These are phyloP conservation scores for Ophiodon elongatus DNA, from an alignment of 2,113 vertebrate species.

Conservation along the genomic window DNA sequence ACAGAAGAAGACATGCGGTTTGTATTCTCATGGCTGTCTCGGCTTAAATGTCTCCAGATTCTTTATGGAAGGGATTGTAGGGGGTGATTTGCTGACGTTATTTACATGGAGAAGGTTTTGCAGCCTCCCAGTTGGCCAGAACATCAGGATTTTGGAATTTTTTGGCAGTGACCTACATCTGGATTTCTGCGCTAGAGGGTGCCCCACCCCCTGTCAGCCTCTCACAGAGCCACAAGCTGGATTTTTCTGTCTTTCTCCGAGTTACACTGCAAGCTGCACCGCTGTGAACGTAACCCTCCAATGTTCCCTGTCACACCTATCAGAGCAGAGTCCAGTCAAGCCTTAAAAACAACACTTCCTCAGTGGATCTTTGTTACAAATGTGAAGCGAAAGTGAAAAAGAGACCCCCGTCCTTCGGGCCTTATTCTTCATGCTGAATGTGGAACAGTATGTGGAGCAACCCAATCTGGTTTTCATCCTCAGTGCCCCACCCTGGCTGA, in stretches of 20 bases:
- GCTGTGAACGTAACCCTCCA: slow-evolving; percentile 43
- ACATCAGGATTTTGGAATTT: slow-evolving; percentile 84
- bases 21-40: slow-evolving; percentile 82
- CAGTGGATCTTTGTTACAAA: slow-evolving; percentile 44
- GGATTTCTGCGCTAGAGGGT: slow-evolving; percentile 80
- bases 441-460: slow-evolving; percentile 56
- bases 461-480: slow-evolving; percentile 81
- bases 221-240: slow-evolving; percentile 64
- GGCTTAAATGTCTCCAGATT: slow-evolving; percentile 84
- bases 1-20: slow-evolving; percentile 83
- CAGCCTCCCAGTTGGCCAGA: slow-evolving; percentile 79
- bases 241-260: slow-evolving; percentile 45
- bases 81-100: slow-evolving; percentile 83
- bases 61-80: slow-evolving; percentile 75
- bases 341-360: slow-evolving; percentile 65
- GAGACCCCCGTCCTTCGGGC: slow-evolving; percentile 47
- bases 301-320: slow-evolving; percentile 63
- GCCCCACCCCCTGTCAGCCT: slow-evolving; percentile 71
- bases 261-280: slow-evolving; percentile 19
- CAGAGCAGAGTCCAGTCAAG: slow-evolving; percentile 35
- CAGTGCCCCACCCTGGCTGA: slow-evolving; percentile 74
- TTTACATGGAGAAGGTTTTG: slow-evolving; percentile 82
- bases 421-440: slow-evolving; percentile 55
- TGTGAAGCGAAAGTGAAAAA: slow-evolving; percentile 34
- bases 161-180: slow-evolving; percentile 86